Evolutionary conservation across 1,140 invertebrate genomes (phyloP).

Genomic region (Reticulitermes speratus): DNA sequence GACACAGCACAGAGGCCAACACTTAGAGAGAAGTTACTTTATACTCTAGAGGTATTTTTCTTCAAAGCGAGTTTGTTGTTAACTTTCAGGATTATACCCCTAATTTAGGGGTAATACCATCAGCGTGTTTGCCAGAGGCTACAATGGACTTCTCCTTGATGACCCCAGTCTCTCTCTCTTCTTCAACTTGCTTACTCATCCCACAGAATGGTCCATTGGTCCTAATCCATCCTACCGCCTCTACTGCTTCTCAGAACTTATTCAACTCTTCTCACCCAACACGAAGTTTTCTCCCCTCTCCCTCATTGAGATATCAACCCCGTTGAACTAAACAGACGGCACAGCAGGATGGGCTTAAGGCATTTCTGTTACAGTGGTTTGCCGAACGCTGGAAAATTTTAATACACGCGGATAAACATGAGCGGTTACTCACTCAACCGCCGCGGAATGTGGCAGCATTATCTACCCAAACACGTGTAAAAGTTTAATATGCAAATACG

Average conservation of each 20-base stretch:
- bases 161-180: neutral
- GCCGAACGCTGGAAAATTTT: no score
- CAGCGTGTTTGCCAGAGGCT: slow-evolving; percentile 1
- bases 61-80: slow-evolving; percentile 14
- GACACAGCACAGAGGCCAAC: neutral
- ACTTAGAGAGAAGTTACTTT: neutral
- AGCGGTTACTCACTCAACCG: no score
- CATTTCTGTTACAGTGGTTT: neutral
- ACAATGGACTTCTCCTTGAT: neutral
- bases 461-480: no score
- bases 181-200: slow-evolving; percentile 11
- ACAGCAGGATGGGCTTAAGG: neutral
- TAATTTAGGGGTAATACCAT: slow-evolving; percentile 9
- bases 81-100: slow-evolving; percentile 17
- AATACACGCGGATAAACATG: no score
- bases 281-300: neutral
- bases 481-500: no score
- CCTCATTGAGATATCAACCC: neutral
- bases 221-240: slow-evolving; percentile 8
- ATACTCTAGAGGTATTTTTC: neutral
- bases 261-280: neutral
- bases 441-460: no score
- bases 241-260: neutral
- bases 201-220: slow-evolving; percentile 12
- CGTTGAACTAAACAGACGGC: neutral